Conservation (phyloP, 2,888 invertebrate species). For the Leptogaster cylindrica region DNA sequence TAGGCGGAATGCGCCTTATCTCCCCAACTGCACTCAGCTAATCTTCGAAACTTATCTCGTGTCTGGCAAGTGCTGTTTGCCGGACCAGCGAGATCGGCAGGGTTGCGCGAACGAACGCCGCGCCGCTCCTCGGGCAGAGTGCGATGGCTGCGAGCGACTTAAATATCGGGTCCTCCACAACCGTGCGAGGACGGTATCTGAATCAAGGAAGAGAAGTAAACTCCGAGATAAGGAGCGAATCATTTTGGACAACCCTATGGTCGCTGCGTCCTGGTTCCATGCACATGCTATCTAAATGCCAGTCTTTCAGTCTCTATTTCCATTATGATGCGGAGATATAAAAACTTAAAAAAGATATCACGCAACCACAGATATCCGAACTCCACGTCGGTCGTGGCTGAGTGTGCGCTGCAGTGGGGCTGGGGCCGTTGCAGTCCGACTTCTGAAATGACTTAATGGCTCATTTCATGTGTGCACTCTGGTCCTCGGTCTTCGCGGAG, state of each 20-base stretch:
- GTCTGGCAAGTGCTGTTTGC: constrained; percentile 52
- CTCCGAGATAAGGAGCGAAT: constrained; percentile 33
- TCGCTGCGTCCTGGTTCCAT: constrained; percentile 42
- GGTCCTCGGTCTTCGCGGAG: constrained; percentile 7
- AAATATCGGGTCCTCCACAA: neutral
- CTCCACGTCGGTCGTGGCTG: neutral
- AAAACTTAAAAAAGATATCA: constrained; percentile 43
- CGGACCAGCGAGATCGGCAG: constrained; percentile 46
- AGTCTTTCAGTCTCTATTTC: constrained; percentile 64
- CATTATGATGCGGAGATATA: constrained; percentile 62
- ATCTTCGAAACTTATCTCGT: constrained; percentile 53
- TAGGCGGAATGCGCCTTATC: constrained; percentile 53
- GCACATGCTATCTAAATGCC: constrained; percentile 59
- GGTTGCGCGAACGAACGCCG: too few species aligned
- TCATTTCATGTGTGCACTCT: constrained; percentile 17
- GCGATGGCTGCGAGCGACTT: neutral
- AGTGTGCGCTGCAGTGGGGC: constrained; percentile 2
- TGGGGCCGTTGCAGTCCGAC: constrained; percentile 4
- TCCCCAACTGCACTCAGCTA: constrained; percentile 53
- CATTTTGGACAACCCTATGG: constrained; percentile 44
- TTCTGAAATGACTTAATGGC: constrained; percentile 38
- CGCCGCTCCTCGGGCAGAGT: constrained; percentile 13
- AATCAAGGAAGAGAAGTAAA: constrained; percentile 19
- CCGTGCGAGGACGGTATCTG: neutral
- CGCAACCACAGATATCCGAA: constrained; percentile 13